phyloP scores from a whole-genome alignment of 2,888 invertebrate genomes.

The Thera obeliscata region DNA sequence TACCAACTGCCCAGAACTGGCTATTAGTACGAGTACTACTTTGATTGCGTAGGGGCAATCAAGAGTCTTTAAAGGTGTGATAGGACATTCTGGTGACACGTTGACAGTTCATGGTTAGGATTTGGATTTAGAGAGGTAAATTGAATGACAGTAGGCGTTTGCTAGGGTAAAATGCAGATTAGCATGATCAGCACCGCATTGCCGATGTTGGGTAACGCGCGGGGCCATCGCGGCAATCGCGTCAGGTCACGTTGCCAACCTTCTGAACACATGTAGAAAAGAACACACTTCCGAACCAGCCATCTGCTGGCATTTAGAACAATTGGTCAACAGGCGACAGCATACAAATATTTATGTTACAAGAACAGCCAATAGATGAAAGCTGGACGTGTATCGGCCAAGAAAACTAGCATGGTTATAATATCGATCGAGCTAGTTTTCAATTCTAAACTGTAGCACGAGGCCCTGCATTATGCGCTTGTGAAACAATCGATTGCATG shows the following conservation, averaged over 20 bases:
- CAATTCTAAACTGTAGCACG: constrained; percentile 30
- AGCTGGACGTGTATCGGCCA: background rate
- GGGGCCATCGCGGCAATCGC: constrained; percentile 54
- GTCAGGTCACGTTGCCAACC: constrained; percentile 42
- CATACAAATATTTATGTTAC: background rate
- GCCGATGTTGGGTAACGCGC: constrained; percentile 65
- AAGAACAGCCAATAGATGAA: background rate
- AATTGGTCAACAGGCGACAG: background rate
- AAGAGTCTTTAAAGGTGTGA: constrained; percentile 33
- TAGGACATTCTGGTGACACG: constrained; percentile 18
- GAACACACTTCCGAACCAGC: background rate
- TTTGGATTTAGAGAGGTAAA: background rate
- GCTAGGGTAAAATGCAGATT: constrained; percentile 60
- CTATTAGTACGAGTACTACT: constrained; percentile 40
- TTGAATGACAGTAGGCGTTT: constrained; percentile 8
- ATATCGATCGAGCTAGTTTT: constrained; percentile 12
- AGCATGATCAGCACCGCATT: constrained; percentile 70
- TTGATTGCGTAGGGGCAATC: constrained; percentile 41
- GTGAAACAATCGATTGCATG: constrained; percentile 52
- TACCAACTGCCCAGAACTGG: constrained; percentile 32
- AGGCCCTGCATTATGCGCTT: constrained; percentile 55
- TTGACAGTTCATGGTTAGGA: constrained; percentile 26
- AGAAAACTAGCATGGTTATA: constrained; percentile 1
- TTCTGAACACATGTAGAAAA: constrained; percentile 10
- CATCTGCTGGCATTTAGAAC: constrained; percentile 1